phyloP scores from a whole-genome alignment of 2,888 invertebrate species.

The Hirtodrosophila histrioides region DNA sequence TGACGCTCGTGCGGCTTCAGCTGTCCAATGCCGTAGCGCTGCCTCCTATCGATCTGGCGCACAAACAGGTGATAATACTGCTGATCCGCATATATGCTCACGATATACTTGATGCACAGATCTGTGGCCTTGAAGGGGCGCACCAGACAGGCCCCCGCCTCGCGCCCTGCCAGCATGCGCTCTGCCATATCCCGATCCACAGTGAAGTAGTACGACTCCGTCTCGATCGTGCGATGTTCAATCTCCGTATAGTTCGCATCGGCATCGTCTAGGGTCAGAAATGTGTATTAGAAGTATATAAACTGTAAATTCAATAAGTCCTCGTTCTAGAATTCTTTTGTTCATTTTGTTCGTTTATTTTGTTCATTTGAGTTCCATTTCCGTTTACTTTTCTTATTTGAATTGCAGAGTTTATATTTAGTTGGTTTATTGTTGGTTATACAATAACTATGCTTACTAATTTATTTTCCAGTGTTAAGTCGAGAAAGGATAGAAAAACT shows the following conservation, averaged over 20 bases:
- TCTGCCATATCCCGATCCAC: slow-evolving; percentile 82
- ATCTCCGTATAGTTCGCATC: slow-evolving; percentile 81
- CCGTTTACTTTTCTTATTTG: too few relatives aligned
- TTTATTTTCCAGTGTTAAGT: too few relatives aligned
- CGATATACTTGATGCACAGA: slow-evolving; percentile 82
- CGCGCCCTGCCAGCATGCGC: slow-evolving; percentile 75
- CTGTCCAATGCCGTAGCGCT: slow-evolving; percentile 82
- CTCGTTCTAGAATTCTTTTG: too few relatives aligned
- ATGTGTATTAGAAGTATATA: too few relatives aligned
- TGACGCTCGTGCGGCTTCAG: slow-evolving; percentile 80
- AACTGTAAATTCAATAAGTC: too few relatives aligned
- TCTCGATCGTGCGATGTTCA: slow-evolving; percentile 80
- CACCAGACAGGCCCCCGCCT: slow-evolving; percentile 83
- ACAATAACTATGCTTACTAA: too few relatives aligned
- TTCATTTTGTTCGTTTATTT: too few relatives aligned
- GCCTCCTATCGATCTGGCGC: slow-evolving; percentile 75
- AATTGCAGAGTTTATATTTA: too few relatives aligned
- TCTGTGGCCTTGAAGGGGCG: slow-evolving; percentile 83
- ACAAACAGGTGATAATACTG: slow-evolving; percentile 83
- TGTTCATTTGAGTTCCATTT: too few relatives aligned
- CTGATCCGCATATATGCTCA: slow-evolving; percentile 81
- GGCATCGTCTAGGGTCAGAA: slow-evolving; percentile 61
- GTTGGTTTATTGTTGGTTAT: too few relatives aligned
- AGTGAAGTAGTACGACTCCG: slow-evolving; percentile 82
- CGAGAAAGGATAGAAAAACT: too few relatives aligned